Percentiles rank a stretch among this genome's conserved stretches.
These are phyloP conservation scores for Rhinopomastus cyanomelas DNA, from an alignment of 2,113 vertebrate species.

Conservation along the genomic window DNA sequence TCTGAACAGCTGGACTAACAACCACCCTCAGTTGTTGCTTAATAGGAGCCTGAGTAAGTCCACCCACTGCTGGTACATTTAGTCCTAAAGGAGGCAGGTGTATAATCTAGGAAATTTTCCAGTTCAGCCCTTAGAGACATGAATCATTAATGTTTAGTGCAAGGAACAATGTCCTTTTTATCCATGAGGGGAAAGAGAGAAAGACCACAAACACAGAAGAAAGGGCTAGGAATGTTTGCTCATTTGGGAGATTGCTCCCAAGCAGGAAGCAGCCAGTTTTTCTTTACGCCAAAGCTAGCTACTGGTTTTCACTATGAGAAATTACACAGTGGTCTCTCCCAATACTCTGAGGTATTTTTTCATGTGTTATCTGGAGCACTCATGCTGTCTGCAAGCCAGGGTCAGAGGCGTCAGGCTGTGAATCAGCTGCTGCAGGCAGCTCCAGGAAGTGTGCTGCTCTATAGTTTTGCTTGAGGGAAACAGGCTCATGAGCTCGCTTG, in stretches of 20 bases:
- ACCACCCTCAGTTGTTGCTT: slow-evolving; percentile 61
- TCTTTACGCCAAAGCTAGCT: neutral
- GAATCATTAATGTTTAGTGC: slow-evolving; percentile 49
- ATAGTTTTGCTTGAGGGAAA: neutral
- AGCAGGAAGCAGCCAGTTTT: neutral
- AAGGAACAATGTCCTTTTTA: neutral
- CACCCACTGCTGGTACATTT: slow-evolving; percentile 61
- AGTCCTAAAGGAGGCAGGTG: slow-evolving; percentile 47
- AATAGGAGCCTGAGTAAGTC: slow-evolving; percentile 54
- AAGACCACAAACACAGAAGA: neutral
- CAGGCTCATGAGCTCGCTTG: accelerated
- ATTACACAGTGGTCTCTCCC: neutral
- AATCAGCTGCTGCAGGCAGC: neutral
- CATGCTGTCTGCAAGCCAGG: neutral
- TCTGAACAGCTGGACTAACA: slow-evolving; percentile 63
- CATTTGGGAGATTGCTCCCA: neutral
- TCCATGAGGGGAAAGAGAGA: neutral
- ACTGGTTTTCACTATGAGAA: neutral
- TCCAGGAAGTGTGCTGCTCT: neutral
- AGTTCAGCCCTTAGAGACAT: slow-evolving; percentile 33
- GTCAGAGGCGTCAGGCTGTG: neutral
- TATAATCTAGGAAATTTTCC: slow-evolving; percentile 51
- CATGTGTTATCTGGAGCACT: neutral
- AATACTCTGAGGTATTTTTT: neutral
- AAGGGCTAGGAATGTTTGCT: neutral